Evolutionary conservation across 2,797 vertebrate species (phyloP).

Genomic region (Lagodon rhomboides): DNA sequence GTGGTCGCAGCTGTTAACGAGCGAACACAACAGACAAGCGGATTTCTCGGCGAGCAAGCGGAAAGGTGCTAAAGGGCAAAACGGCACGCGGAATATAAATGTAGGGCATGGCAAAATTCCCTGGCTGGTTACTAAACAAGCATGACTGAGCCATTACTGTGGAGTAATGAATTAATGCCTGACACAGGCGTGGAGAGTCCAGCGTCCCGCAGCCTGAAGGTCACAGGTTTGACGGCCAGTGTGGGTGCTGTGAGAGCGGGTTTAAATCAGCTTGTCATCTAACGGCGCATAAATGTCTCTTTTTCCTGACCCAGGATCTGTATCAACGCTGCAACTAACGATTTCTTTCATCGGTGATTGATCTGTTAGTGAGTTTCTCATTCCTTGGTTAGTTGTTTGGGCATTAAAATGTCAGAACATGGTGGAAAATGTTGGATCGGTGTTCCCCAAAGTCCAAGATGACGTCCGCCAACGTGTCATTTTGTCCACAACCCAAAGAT

Average conservation of each 20-base stretch:
- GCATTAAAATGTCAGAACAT: no score
- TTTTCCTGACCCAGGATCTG: not conserved
- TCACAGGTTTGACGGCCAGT: slow-evolving; percentile 39
- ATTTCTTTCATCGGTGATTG: no score
- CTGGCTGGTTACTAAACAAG: slow-evolving; percentile 68
- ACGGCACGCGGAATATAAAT: slow-evolving; percentile 72
- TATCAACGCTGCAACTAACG: not conserved
- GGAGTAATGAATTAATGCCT: slow-evolving; percentile 61
- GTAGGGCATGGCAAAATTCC: slow-evolving; percentile 52
- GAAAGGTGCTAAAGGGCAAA: slow-evolving; percentile 72
- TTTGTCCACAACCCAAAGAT: no score
- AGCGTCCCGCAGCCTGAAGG: slow-evolving; percentile 56
- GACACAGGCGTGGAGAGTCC: slow-evolving; percentile 34
- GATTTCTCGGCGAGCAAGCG: slow-evolving; percentile 54
- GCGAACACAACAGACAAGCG: slow-evolving; percentile 64
- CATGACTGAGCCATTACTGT: slow-evolving; percentile 63
- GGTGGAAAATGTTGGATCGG: no score
- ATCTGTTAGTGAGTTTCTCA: no score
- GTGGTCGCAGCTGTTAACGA: slow-evolving; percentile 76
- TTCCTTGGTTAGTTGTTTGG: no score
- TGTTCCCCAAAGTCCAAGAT: no score
- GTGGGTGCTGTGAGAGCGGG: slow-evolving; percentile 13
- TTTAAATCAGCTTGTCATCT: slow-evolving; percentile 27
- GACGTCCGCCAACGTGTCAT: no score
- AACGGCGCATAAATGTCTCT: slow-evolving; percentile 12